A percentile compares a stretch with the other conserved stretches of the same genome.
phyloP scores from a whole-genome alignment of 2,888 invertebrate species.

The Arrhopalites spinosus region DNA sequence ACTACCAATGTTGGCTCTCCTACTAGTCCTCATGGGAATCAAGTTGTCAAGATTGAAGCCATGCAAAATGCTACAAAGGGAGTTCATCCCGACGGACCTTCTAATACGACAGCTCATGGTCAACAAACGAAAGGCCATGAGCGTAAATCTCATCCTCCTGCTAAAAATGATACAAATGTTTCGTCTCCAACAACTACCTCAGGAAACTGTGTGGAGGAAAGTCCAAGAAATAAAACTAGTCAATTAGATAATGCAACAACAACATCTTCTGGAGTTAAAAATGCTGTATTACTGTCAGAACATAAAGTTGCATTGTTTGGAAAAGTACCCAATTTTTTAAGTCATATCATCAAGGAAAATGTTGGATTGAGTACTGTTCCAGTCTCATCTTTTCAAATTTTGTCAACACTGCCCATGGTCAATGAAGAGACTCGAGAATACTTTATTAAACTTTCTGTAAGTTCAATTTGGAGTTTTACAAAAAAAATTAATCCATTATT shows the following conservation, averaged over 20 bases:
- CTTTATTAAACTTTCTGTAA: conserved; percentile 44
- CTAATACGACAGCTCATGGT: background rate
- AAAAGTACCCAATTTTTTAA: conserved; percentile 49
- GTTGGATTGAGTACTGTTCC: background rate
- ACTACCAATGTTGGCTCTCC: background rate
- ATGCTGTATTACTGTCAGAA: conserved; percentile 13
- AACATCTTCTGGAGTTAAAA: background rate
- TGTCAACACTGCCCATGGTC: conserved; percentile 13
- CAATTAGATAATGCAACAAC: background rate
- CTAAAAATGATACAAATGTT: too few relatives aligned
- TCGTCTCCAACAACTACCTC: too few relatives aligned
- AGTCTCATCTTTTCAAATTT: conserved; percentile 25
- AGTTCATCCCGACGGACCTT: background rate
- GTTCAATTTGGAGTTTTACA: too few relatives aligned
- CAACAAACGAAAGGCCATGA: background rate
- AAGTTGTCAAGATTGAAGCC: background rate
- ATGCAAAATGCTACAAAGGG: background rate
- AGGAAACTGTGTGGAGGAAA: background rate
- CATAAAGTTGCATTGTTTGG: conserved; percentile 44
- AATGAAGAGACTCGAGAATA: conserved; percentile 39
- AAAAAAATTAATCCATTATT: background rate
- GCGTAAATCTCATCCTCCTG: background rate
- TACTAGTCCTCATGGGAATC: background rate
- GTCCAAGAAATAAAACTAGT: background rate
- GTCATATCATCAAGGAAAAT: conserved; percentile 35